Percentiles rank a stretch among this genome's conserved stretches.
phyloP scores from a whole-genome alignment of 2,888 invertebrate species.

The Abrostola tripartita region DNA sequence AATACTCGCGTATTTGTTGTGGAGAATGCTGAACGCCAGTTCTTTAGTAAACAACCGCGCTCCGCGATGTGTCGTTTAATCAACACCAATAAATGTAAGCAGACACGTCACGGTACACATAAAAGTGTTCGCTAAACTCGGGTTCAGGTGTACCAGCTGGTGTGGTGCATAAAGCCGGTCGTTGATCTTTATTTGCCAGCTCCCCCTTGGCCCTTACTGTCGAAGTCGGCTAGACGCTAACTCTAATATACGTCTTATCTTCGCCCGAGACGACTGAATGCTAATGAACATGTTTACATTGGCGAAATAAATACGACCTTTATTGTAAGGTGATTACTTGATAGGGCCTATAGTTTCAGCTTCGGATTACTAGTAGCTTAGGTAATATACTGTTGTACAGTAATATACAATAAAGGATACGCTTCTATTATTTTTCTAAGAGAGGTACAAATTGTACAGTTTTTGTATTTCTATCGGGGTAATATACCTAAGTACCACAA shows the following conservation, averaged over 20 bases:
- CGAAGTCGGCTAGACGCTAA: conserved; percentile 64
- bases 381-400: no score
- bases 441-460: no score
- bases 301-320: conserved; percentile 29
- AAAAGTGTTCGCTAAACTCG: conserved; percentile 62
- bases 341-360: conserved; percentile 12
- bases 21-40: no score
- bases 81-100: conserved; percentile 7
- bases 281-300: conserved; percentile 67
- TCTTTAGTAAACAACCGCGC: no score
- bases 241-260: conserved; percentile 70
- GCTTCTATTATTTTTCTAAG: no score
- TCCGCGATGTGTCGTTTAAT: neutral
- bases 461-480: no score
- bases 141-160: conserved; percentile 77
- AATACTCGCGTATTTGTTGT: no score
- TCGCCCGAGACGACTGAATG: conserved; percentile 64
- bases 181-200: conserved; percentile 80
- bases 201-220: conserved; percentile 58
- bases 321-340: conserved; percentile 1
- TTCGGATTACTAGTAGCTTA: neutral
- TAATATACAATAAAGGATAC: no score
- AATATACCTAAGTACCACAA: neutral
- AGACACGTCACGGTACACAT: conserved; percentile 37
- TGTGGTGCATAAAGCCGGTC: conserved; percentile 69